These are phyloP conservation scores for Pyrgus malvae DNA, from an alignment of 2,888 invertebrate species.

Conservation along the genomic window DNA sequence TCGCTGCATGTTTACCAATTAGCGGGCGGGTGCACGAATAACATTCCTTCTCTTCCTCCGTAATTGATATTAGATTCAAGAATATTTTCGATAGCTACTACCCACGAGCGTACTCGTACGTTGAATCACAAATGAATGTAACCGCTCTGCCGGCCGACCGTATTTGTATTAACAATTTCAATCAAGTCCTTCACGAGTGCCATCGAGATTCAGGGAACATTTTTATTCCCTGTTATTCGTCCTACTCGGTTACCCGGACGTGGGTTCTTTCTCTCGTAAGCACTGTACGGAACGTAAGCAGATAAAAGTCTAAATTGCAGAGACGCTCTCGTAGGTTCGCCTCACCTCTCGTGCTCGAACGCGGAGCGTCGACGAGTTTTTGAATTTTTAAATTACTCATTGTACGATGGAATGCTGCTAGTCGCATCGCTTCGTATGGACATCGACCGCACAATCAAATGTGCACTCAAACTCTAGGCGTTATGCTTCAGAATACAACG, in stretches of 20 bases:
- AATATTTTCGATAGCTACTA: slow-evolving; percentile 42
- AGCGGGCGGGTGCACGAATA: slow-evolving; percentile 46
- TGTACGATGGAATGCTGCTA: slow-evolving; percentile 78
- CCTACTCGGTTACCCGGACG: slow-evolving; percentile 36
- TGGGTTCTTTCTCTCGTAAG: slow-evolving; percentile 31
- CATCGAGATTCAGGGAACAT: neutral
- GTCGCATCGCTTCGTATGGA: slow-evolving; percentile 52
- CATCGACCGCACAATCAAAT: slow-evolving; percentile 54
- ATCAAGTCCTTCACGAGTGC: slow-evolving; percentile 37
- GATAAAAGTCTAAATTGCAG: slow-evolving; percentile 78
- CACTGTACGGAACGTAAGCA: slow-evolving; percentile 52
- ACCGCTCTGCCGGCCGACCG: slow-evolving; percentile 37
- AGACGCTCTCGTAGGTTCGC: slow-evolving; percentile 69
- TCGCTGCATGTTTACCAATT: slow-evolving; percentile 70
- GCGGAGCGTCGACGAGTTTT: slow-evolving; percentile 77
- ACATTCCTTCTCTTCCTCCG: slow-evolving; percentile 46
- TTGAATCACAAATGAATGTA: slow-evolving; percentile 38
- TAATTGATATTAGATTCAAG: slow-evolving; percentile 57
- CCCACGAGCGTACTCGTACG: slow-evolving; percentile 32
- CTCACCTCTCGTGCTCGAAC: slow-evolving; percentile 68
- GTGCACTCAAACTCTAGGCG: slow-evolving; percentile 58
- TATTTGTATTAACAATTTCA: slow-evolving; percentile 50
- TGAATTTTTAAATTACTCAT: slow-evolving; percentile 83
- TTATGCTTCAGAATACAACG: slow-evolving; percentile 61
- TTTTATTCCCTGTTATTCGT: slow-evolving; percentile 37